Base-by-base conservation (phyloP, 2,888 invertebrate species). In the Apodemia duryi region DNA sequence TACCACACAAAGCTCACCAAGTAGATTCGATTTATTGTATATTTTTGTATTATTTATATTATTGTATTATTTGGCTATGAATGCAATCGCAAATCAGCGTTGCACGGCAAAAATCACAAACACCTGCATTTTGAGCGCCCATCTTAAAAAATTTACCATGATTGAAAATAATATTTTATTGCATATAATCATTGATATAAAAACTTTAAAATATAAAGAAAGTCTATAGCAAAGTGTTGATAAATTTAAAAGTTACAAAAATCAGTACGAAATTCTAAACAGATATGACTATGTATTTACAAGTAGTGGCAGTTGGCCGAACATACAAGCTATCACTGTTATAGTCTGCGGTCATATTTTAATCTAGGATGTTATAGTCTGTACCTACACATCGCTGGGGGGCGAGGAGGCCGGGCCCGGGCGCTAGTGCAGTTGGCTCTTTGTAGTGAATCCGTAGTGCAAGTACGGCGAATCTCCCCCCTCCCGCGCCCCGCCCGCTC, bases 381-480 rank as follows among this genome's bases (percentile, higher is more conserved):
- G 64, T 76, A 82, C 80, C 85, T 89, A 91, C 80, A 91, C 91
- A 75, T 90, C 89, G 80, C 88, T 88, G 52, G 89, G 85, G 11
- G 89, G 82, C 81, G 89, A 86, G 82, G 85, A 85, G 88, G 86
- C 88, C 73, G 80, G 75, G 67, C 79, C 82, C 72, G 85, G 83
- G 78, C 85, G 91, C 83, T 91, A 91, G 91, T 91, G 91, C 2
- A 91, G 86, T 75, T 91, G 91, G 68, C 88, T 90, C 70, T 91
- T 91, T 46, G 88, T 88, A 77, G 93, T 93, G 81, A 94, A 94
- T 67, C 94, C 94, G 76, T 94, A 94, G 83, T 93, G 93, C 66
- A 94, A 84, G 78, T 94, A 93, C 60, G 94, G 94, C n/a, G 94
- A 93, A 66, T 93, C 93, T 6, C 93, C 93, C 66, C 93, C 94